Evolutionary conservation across 1,140 invertebrate species (phyloP), one percentile per base, ranked within the genome.

Genomic region (Idris sp.): DNA sequence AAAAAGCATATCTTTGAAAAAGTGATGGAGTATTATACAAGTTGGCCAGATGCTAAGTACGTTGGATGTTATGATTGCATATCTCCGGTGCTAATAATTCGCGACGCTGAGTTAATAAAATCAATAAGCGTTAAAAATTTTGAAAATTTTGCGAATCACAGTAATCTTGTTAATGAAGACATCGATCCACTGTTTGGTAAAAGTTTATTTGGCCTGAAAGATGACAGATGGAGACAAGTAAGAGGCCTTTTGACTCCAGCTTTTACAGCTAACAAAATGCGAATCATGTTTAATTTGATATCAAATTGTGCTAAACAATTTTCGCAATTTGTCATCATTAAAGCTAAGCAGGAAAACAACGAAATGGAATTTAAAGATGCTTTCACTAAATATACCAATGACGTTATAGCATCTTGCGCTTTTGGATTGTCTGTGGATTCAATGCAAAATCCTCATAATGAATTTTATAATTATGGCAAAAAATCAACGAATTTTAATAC

Each of bases 41-140:
- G 14, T 8, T 65, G 59, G 38, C 36, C 69, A 4, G 44, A 75
- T 2, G 64, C 68, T 15, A 76, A 62, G 49, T 73, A 79, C 43
- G 58, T 78, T 41, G 83, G 76, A 3, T 74, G 61, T 16, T 83
- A 79, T 46, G 79, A 84, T 26, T 80, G 81, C 44, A 10, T 78
- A 7, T 72, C 69, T 7, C 75, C 78, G 4, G 72, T 71, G 1
- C 40, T 77, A n/a, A 33, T 77, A 5, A 7, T 79, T 0, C 54
- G 75, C 0, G 78, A 77, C 11, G 11, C 43, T 0, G 75, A 77
- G 16, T 18, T 77, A 8, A 74, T 77, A 6, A 77, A 77, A 51
- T 81, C 81, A 33, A 86, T 93, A 6, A 85, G 88, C 0, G 84
- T 92, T 0, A 92, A 91, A 79, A 89, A 92, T 73, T 93, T 92